Evolutionary conservation across 2,888 invertebrate genomes (phyloP).

Genomic region (Hermaeophaga mercurialis): DNA sequence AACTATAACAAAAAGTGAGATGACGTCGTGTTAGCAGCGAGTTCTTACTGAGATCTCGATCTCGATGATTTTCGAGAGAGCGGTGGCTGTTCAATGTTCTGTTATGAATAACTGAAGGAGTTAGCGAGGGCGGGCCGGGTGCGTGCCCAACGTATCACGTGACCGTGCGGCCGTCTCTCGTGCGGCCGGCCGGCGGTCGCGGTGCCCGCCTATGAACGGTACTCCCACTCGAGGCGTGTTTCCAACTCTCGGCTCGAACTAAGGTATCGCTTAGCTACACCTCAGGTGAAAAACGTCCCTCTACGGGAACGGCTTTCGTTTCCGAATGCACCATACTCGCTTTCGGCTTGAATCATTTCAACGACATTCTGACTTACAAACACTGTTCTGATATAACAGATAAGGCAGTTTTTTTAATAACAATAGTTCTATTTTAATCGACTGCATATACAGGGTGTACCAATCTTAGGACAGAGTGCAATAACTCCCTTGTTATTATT

Average conservation of each 20-base stretch:
- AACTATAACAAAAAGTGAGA: conserved; percentile 3
- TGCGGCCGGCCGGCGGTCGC: conserved; percentile 39
- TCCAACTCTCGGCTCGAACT: conserved; percentile 26
- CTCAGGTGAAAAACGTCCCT: conserved; percentile 19
- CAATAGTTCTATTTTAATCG: too few species aligned
- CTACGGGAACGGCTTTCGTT: not conserved
- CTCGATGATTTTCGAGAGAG: conserved; percentile 24
- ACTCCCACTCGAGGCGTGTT: conserved; percentile 52
- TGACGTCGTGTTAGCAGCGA: conserved; percentile 18
- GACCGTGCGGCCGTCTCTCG: conserved; percentile 48
- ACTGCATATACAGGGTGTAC: too few species aligned
- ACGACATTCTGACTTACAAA: too few species aligned
- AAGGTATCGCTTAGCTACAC: conserved; percentile 28
- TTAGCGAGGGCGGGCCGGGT: conserved; percentile 59
- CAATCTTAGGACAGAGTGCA: too few species aligned
- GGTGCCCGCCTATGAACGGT: conserved; percentile 47
- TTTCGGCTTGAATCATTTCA: too few species aligned
- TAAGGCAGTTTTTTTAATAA: too few species aligned
- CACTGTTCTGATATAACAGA: too few species aligned
- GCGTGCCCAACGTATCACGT: conserved; percentile 61
- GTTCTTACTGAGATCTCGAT: conserved; percentile 13
- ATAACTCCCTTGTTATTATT: too few species aligned
- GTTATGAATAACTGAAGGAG: conserved; percentile 49
- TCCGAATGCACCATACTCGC: not conserved
- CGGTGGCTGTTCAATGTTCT: conserved; percentile 22